phyloP scores from a whole-genome alignment of 64 coral and sea anemone genomes.

The Platygyra sinensis region DNA sequence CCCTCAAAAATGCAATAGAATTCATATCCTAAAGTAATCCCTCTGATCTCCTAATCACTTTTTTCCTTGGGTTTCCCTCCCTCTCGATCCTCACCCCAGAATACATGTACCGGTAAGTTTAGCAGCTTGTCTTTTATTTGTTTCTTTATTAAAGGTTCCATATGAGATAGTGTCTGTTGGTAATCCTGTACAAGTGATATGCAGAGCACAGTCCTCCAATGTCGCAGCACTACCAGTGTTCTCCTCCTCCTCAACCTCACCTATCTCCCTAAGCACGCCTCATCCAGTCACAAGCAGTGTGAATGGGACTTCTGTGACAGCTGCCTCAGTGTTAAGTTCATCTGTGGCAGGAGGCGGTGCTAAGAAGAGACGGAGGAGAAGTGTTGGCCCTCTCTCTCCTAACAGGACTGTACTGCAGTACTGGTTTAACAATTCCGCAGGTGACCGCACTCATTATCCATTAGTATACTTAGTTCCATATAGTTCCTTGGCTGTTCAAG shows the following conservation, averaged over 20 bases:
- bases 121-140: neutral
- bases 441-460: neutral
- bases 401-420: constrained; percentile 37
- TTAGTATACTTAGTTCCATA: no score
- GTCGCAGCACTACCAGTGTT: neutral
- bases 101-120: no score
- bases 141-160: constrained; percentile 14
- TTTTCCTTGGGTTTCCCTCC: no score
- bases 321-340: neutral
- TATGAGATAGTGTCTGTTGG: constrained; percentile 47
- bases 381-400: neutral
- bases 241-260: neutral
- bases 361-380: constrained; percentile 11
- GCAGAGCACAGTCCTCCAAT: constrained; percentile 58
- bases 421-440: constrained; percentile 40
- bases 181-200: constrained; percentile 31
- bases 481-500: no score
- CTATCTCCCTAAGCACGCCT: neutral
- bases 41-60: no score
- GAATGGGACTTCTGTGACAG: neutral
- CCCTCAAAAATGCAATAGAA: no score
- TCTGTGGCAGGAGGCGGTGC: neutral
- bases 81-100: no score
- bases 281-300: neutral
- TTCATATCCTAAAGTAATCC: no score